Evolutionary conservation across 2,113 vertebrate species (phyloP).

Genomic region (Ptilonorhynchus violaceus): DNA sequence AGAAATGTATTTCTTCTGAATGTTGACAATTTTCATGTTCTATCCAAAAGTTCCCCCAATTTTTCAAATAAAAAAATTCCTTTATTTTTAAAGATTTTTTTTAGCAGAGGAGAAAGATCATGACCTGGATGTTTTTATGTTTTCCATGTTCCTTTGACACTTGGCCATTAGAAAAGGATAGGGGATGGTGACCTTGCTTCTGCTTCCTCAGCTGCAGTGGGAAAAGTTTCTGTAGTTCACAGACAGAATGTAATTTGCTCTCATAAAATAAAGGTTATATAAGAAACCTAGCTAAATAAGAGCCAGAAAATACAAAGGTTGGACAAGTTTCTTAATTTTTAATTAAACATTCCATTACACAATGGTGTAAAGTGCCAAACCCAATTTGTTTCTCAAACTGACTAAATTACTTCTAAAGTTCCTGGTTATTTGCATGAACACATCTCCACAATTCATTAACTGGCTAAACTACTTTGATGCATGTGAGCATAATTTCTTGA

Average conservation of each 20-base stretch:
- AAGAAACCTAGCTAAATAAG: not conserved
- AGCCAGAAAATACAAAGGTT: not conserved
- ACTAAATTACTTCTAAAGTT: not conserved
- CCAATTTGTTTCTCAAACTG: not conserved
- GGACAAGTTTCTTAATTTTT: constrained; percentile 1
- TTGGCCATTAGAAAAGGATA: not conserved
- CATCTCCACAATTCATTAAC: not conserved
- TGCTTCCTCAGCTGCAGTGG: not conserved
- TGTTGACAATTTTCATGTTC: not conserved
- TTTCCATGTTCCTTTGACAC: not conserved
- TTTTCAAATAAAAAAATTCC: not conserved
- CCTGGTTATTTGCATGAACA: not conserved
- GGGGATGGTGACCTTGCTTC: not conserved
- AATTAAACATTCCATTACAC: constrained; percentile 4
- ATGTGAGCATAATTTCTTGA: not conserved
- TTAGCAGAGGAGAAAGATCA: not conserved
- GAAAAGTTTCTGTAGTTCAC: not conserved
- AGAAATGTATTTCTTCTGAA: not conserved
- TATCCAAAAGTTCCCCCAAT: not conserved
- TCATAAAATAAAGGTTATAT: not conserved
- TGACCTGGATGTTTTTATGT: not conserved
- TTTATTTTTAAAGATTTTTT: not conserved
- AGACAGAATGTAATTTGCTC: not conserved
- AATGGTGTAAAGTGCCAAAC: not conserved
- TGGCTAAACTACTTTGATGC: not conserved